Conservation (phyloP, 2,797 vertebrate species). For the Mallotus villosus region DNA sequence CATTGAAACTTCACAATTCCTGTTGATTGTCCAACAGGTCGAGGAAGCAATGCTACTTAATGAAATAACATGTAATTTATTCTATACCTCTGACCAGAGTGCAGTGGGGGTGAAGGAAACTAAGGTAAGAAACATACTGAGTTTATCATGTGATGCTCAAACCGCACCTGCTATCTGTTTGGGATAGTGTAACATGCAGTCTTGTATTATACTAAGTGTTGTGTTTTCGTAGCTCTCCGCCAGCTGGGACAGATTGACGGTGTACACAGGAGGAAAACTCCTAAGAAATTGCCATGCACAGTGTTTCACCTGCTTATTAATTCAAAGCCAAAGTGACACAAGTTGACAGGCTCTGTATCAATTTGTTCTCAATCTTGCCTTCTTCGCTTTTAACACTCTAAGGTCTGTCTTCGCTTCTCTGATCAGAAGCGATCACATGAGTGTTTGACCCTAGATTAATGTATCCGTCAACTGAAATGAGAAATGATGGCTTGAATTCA, state of each 20-base stretch:
- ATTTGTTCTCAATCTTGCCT: slow-evolving; percentile 27
- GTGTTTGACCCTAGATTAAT: slow-evolving; percentile 48
- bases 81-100: slow-evolving; percentile 86
- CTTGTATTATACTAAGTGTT: not conserved
- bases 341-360: slow-evolving; percentile 37
- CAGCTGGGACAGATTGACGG: slow-evolving; percentile 38
- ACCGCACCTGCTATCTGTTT: slow-evolving; percentile 34
- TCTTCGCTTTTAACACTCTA: slow-evolving; percentile 32
- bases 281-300: slow-evolving; percentile 24
- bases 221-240: slow-evolving; percentile 45
- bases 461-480: slow-evolving; percentile 22
- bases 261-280: slow-evolving; percentile 41
- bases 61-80: slow-evolving; percentile 85
- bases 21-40: slow-evolving; percentile 85
- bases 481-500: slow-evolving; percentile 30
- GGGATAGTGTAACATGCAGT: slow-evolving; percentile 14
- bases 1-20: slow-evolving; percentile 81
- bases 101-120: slow-evolving; percentile 79
- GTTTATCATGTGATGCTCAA: slow-evolving; percentile 44
- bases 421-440: slow-evolving; percentile 52
- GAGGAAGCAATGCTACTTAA: slow-evolving; percentile 85
- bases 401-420: slow-evolving; percentile 43
- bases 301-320: slow-evolving; percentile 5
- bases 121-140: slow-evolving; percentile 71
- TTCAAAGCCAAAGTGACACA: not conserved